Percentiles rank a stretch among this genome's conserved stretches.
These are phyloP conservation scores for Climacteris rufus DNA, from an alignment of 2,113 vertebrate genomes.

Conservation along the genomic window DNA sequence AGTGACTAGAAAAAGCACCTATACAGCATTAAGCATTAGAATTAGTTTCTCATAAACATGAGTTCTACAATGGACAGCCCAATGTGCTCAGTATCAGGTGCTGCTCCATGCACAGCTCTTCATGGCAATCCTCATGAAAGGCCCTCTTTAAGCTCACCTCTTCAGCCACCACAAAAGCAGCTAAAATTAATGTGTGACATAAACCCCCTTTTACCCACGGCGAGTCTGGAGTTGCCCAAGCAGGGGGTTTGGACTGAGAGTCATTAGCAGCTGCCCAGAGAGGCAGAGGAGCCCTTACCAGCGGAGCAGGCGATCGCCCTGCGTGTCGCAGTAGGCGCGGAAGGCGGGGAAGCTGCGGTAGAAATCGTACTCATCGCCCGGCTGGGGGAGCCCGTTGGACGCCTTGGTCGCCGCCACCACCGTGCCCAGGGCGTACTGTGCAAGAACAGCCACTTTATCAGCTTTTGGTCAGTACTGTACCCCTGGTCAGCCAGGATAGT, in stretches of 20 bases:
- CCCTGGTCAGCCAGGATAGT: background rate
- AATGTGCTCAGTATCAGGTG: accelerated
- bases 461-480: background rate
- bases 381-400: constrained; percentile 82
- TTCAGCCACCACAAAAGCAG: background rate
- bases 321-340: constrained; percentile 83
- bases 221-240: accelerated
- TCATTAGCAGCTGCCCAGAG: background rate
- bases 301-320: constrained; percentile 82
- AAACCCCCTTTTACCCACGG: background rate
- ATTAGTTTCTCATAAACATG: background rate
- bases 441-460: accelerated
- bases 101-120: background rate
- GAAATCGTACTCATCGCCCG: constrained; percentile 92
- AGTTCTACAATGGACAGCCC: background rate
- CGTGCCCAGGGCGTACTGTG: constrained; percentile 84
- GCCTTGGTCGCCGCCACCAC: constrained; percentile 90
- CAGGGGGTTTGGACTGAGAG: background rate
- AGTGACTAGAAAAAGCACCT: background rate
- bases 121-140: accelerated
- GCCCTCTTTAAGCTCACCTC: background rate
- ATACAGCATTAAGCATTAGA: background rate
- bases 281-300: constrained; percentile 71
- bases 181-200: background rate
- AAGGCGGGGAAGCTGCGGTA: constrained; percentile 93